Evolutionary conservation across 2,113 vertebrate genomes (phyloP).

Genomic region (Saguinus imperator): DNA sequence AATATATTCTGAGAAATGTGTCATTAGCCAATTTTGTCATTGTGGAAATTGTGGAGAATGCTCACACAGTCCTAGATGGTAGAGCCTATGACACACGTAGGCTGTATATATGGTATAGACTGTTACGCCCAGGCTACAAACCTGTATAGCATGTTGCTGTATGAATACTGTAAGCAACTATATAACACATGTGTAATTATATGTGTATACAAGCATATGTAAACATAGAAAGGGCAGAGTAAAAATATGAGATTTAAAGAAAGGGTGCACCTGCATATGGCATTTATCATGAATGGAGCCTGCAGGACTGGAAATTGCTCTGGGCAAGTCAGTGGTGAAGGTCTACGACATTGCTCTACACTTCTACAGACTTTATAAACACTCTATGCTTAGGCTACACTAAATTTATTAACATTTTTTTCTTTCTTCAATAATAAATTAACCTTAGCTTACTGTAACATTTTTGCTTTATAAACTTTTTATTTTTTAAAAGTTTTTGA

Average conservation of each 20-base stretch:
- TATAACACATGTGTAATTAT: neutral
- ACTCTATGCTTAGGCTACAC: neutral
- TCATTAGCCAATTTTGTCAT: neutral
- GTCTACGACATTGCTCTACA: neutral
- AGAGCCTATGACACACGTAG: neutral
- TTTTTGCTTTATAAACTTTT: neutral
- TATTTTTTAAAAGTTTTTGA: neutral
- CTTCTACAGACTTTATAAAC: neutral
- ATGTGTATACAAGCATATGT: neutral
- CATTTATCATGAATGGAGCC: neutral
- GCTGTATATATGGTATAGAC: neutral
- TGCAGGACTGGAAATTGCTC: neutral
- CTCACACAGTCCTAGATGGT: neutral
- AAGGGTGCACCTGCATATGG: neutral
- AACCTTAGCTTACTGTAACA: neutral
- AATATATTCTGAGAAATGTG: neutral
- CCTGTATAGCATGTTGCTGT: neutral
- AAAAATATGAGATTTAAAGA: neutral
- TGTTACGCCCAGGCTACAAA: neutral
- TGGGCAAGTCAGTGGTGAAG: neutral
- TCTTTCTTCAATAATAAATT: neutral
- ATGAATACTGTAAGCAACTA: neutral
- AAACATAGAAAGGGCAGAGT: neutral
- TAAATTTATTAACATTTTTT: neutral
- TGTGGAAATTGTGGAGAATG: neutral